Conservation (phyloP, 2,113 vertebrate species). For the Ceratotherium simum region DNA sequence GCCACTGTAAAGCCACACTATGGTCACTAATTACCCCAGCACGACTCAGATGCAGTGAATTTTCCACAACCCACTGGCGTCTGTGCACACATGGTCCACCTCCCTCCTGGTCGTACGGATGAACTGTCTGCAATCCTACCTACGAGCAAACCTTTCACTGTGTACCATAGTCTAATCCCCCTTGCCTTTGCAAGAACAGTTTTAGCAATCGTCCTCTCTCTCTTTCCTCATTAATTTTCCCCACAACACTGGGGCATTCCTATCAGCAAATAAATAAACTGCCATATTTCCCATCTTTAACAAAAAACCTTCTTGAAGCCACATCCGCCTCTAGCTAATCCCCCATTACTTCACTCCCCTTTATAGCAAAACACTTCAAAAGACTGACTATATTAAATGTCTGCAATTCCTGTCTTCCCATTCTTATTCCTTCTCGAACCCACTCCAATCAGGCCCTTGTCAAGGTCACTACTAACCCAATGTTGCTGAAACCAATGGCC, state of each 20-base stretch:
- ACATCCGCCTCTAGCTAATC: not conserved
- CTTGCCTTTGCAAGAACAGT: not conserved
- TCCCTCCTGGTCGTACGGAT: not conserved
- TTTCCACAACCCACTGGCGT: not conserved
- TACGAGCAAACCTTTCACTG: not conserved
- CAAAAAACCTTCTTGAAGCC: not conserved
- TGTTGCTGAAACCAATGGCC: not conserved
- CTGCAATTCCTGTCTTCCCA: not conserved
- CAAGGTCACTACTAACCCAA: not conserved
- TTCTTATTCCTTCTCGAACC: not conserved
- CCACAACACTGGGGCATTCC: not conserved
- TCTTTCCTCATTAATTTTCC: not conserved
- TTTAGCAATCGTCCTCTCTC: not conserved
- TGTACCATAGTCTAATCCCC: not conserved
- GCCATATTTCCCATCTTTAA: not conserved
- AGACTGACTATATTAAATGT: not conserved
- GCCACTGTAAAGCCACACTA: not conserved
- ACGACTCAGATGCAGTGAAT: no score
- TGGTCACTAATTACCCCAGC: not conserved
- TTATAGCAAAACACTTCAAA: not conserved
- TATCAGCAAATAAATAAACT: not conserved
- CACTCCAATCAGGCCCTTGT: not conserved
- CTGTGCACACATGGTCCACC: fast-evolving
- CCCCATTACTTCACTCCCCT: not conserved
- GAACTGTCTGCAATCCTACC: not conserved